phyloP scores from a whole-genome alignment of 2,113 vertebrate species.

The Hyperoodon ampullatus region DNA sequence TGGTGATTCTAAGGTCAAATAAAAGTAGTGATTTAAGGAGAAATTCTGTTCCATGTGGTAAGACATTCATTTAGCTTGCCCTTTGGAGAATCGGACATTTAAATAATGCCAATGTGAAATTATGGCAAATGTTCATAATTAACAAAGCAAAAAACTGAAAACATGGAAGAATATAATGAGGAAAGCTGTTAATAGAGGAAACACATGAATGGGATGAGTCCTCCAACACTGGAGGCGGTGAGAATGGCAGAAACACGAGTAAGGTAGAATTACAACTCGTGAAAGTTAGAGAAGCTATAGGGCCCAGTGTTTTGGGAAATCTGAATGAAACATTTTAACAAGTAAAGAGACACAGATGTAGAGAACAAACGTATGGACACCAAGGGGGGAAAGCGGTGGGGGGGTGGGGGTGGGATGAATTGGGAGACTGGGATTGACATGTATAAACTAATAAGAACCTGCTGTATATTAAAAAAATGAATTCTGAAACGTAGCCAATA shows the following conservation, averaged over 20 bases:
- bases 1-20: neutral
- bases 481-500: neutral
- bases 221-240: neutral
- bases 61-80: neutral
- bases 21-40: neutral
- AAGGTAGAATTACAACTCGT: too few relatives aligned
- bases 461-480: neutral
- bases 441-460: too few relatives aligned
- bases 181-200: neutral
- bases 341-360: neutral
- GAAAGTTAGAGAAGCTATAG: neutral
- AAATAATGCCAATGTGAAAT: constrained; percentile 25
- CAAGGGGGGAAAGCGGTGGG: too few relatives aligned
- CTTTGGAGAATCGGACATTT: constrained; percentile 6
- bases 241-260: neutral
- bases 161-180: neutral
- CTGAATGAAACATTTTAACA: neutral
- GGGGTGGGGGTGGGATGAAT: too few relatives aligned
- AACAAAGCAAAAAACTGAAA: neutral
- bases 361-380: too few relatives aligned
- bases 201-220: neutral
- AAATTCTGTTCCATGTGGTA: neutral
- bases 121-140: neutral
- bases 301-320: neutral
- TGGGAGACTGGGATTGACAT: too few relatives aligned